Conservation (phyloP, 1,140 invertebrate species). For the Latrodectus geometricus region DNA sequence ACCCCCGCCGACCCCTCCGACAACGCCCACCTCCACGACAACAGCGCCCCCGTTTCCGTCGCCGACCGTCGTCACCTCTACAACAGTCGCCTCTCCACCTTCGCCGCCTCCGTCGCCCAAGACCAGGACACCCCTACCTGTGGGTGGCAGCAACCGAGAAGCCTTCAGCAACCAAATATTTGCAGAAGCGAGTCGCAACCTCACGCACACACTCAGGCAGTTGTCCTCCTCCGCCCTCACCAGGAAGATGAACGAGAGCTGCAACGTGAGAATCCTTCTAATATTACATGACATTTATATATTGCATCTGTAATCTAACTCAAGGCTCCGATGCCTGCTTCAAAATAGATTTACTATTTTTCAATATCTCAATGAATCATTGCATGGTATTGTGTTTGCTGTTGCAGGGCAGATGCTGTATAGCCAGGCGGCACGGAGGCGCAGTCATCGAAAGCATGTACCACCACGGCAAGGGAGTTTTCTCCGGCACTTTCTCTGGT, state of each 20-base stretch:
- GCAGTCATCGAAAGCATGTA: constrained; percentile 94
- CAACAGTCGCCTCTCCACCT: neutral
- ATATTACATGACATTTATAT: too few relatives aligned
- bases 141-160: neutral
- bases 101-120: neutral
- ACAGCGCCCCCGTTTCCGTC: constrained; percentile 45
- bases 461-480: constrained; percentile 87
- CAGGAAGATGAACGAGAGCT: constrained; percentile 47
- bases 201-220: constrained; percentile 90
- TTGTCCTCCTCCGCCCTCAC: constrained; percentile 88
- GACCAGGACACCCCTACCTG: neutral
- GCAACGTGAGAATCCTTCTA: constrained; percentile 30
- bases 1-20: constrained; percentile 56
- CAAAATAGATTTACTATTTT: too few relatives aligned
- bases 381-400: neutral
- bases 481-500: constrained; percentile 75
- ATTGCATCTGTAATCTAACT: too few relatives aligned
- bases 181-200: constrained; percentile 88
- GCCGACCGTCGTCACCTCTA: neutral
- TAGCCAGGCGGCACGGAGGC: constrained; percentile 76
- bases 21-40: constrained; percentile 31
- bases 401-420: constrained; percentile 62
- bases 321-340: too few relatives aligned
- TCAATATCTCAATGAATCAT: too few relatives aligned
- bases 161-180: constrained; percentile 79